Evolutionary conservation across 2,888 invertebrate genomes (phyloP), one percentile per base, ranked within the genome.

Genomic region (Acronicta aceris): DNA sequence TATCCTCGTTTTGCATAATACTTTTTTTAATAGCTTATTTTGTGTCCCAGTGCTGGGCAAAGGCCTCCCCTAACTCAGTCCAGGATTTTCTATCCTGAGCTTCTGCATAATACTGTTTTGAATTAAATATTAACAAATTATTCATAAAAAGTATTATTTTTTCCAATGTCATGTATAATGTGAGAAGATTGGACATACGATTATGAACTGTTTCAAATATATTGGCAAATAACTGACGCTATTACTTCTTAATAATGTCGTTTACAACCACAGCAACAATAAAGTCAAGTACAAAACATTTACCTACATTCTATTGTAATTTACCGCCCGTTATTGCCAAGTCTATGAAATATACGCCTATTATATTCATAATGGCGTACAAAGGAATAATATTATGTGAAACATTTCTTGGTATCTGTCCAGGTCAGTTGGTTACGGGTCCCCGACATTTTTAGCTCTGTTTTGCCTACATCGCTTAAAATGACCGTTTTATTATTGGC

Each of bases 401-500:
- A 62, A 53, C 50, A 56, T 58, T 63, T 70, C 58, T 70, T 73
- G 56, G 62, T 69, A 63, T 51, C 33, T 54, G 59, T 66, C 67
- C 67, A 70, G 66, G 64, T 65, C 52, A 65, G 49, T 58, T 40
- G 54, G 48, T 49, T 49, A 53, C 17, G 55, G 58, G 52, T 38
- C 38, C 21, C 36, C 47, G 50, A 57, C 52, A 61, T 48, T 72
- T 66, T 65, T 53, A 59, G 65, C 52, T 52, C 33, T 33, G 33
- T 2, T 33, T 33, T 52, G 43, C 41, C 45, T 16, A 53, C 38
- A 47, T 51, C 49, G 48, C 12, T 58, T 21, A 21, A 58, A 64
- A 61, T 69, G 41, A 15, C 33, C 21, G 33, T 57, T 64, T 68
- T 71, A 74, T 72, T 62, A 60, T 52, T 61, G 33, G 65, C 60